These are phyloP conservation scores for Latrodectus geometricus DNA, from an alignment of 1,140 invertebrate species.

Conservation along the genomic window DNA sequence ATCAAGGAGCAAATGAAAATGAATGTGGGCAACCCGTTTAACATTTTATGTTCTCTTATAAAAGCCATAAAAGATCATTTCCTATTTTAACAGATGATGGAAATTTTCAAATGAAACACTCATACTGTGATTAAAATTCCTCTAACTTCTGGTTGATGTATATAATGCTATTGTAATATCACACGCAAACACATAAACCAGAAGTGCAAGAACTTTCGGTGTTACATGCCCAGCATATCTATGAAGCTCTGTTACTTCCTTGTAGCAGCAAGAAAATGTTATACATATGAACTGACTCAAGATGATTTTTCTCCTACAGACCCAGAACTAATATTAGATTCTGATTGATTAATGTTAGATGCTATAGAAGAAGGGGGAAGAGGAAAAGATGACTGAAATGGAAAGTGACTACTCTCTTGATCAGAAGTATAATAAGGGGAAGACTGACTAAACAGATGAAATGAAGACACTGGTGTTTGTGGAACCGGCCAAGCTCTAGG, in stretches of 20 bases:
- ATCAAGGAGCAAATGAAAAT: slow-evolving; percentile 9
- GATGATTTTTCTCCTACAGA: slow-evolving; percentile 36
- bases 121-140: slow-evolving; percentile 5
- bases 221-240: slow-evolving; percentile 8
- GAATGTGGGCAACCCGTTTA: slow-evolving; percentile 56
- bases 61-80: slow-evolving; percentile 40
- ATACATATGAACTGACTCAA: slow-evolving; percentile 46
- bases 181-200: slow-evolving; percentile 59
- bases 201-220: slow-evolving; percentile 28
- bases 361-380: slow-evolving; percentile 20
- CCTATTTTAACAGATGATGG: not conserved
- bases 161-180: slow-evolving; percentile 55
- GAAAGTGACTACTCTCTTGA: slow-evolving; percentile 59
- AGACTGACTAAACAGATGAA: slow-evolving; percentile 61
- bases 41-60: slow-evolving; percentile 34
- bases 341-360: slow-evolving; percentile 37
- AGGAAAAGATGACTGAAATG: slow-evolving; percentile 57
- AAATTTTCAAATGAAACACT: slow-evolving; percentile 4
- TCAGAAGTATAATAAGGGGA: slow-evolving; percentile 50
- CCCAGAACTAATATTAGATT: slow-evolving; percentile 18
- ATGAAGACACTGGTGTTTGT: slow-evolving; percentile 49
- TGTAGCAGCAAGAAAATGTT: slow-evolving; percentile 4
- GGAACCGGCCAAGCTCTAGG: slow-evolving; percentile 50
- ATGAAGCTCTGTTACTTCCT: slow-evolving; percentile 46
- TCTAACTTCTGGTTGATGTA: slow-evolving; percentile 45